Base-by-base conservation (phyloP, 2,888 invertebrate species). In the Drosophila paranaensis region DNA sequence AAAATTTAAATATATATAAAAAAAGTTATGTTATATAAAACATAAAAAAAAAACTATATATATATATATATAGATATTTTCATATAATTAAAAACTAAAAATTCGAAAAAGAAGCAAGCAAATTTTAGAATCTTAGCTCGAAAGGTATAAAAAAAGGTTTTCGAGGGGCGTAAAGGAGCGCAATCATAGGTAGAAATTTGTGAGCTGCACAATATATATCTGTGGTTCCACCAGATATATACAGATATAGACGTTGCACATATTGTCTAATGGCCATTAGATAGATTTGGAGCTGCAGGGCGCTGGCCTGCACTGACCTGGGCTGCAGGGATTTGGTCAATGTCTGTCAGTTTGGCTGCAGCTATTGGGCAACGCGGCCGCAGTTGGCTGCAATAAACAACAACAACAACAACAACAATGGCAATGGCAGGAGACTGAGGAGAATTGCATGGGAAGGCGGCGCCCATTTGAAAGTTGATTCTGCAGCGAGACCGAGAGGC, bases 391-490 rank as follows among this genome's bases (percentile, higher is more conserved):
- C 71, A 62, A 14, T 57, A 63, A 71, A 46, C 53, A 70, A 42
- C 16, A 63, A 3, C 54, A 33, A 2, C n/a, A 33, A 39, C 10
- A 71, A 46, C 53, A 70, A 42, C 16, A 63, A 3, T 48, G 16
- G 2, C n/a, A 33, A 39, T 20, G 20, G 20, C 10, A 60, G 11
- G 20, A 16, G 40, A 45, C 16, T 37, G 50, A 39, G 35, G 20
- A 53, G 54, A 73, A 71, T 71, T 35, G 74, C 73, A 58, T 51
- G 45, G 73, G 50, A 51, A 65, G 66, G 58, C 73, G 71, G 71
- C 71, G 73, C 71, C 73, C 71, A 72, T 64, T 72, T 42, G 54
- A 58, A 57, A 69, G 69, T 69, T 46, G 33, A 67, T 46, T 46
- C 69, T 60, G 40, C 25, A 30, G 27, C 53, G 40, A 30, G 13